These are phyloP conservation scores for Eristalinus sepulchralis DNA, from an alignment of 2,888 invertebrate genomes.

Conservation along the genomic window DNA sequence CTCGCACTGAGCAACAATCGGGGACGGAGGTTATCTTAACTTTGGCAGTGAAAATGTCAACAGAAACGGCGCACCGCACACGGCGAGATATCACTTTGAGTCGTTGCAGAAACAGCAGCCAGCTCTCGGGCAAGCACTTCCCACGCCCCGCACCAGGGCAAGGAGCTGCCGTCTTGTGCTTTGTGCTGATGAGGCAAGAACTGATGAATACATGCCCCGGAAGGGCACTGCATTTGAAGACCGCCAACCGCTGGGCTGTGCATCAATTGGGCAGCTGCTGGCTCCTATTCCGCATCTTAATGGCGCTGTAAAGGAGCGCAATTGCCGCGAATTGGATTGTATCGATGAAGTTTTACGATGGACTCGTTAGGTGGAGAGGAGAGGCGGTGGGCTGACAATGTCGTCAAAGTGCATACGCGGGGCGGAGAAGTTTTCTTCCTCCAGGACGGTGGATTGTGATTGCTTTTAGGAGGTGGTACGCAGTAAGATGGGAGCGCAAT, in stretches of 20 bases:
- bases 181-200: conserved; percentile 56
- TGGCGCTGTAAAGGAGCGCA: conserved; percentile 30
- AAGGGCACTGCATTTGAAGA: conserved; percentile 46
- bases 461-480: neutral
- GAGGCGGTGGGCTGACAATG: neutral
- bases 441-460: neutral
- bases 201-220: conserved; percentile 30
- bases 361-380: neutral
- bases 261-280: conserved; percentile 48
- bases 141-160: neutral
- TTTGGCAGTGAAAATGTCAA: conserved; percentile 57
- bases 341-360: conserved; percentile 19
- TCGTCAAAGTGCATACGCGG: neutral
- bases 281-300: conserved; percentile 5
- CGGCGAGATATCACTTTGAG: conserved; percentile 54
- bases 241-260: conserved; percentile 18
- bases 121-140: conserved; percentile 35
- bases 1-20: neutral
- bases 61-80: conserved; percentile 14
- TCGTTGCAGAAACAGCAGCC: conserved; percentile 30
- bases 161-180: conserved; percentile 36
- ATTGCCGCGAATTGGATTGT: conserved; percentile 21
- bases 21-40: conserved; percentile 23
- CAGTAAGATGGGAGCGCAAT: neutral
- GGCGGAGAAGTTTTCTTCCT: neutral